Evolutionary conservation across 2,888 invertebrate species (phyloP).

Genomic region (Caenorhabditis sp.): DNA sequence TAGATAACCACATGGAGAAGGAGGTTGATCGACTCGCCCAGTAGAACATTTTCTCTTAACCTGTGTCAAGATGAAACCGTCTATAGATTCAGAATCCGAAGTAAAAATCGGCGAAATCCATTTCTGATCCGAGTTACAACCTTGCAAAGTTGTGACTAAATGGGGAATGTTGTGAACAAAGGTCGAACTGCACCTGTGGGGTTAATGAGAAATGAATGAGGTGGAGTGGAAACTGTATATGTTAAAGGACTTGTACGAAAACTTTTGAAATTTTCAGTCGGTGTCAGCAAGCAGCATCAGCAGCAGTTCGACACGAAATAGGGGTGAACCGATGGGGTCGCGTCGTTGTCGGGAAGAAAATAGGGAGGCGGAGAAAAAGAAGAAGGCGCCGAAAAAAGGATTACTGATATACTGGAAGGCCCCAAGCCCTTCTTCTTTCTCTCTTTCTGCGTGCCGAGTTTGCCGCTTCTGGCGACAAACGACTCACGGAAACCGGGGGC

Average conservation of each 20-base stretch:
- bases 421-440: not conserved
- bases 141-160: no score
- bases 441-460: constrained; percentile 7
- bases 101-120: no score
- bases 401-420: constrained; percentile 56
- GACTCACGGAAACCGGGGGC: constrained; percentile 53
- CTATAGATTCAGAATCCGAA: no score
- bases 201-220: no score
- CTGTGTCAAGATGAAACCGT: no score
- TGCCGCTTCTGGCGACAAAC: constrained; percentile 61
- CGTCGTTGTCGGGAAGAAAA: not conserved
- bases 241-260: not conserved
- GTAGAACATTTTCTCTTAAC: no score
- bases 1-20: not conserved
- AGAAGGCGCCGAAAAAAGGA: constrained; percentile 55
- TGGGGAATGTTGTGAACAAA: no score
- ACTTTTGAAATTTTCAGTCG: constrained; percentile 8
- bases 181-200: no score
- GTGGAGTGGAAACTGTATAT: not conserved
- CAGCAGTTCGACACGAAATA: constrained; percentile 25
- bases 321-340: constrained; percentile 1
- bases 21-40: no score
- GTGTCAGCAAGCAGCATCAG: not conserved
- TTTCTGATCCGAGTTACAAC: no score
- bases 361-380: constrained; percentile 1